These are phyloP conservation scores for Andrena minutula DNA, from an alignment of 2,888 invertebrate genomes.

Conservation along the genomic window DNA sequence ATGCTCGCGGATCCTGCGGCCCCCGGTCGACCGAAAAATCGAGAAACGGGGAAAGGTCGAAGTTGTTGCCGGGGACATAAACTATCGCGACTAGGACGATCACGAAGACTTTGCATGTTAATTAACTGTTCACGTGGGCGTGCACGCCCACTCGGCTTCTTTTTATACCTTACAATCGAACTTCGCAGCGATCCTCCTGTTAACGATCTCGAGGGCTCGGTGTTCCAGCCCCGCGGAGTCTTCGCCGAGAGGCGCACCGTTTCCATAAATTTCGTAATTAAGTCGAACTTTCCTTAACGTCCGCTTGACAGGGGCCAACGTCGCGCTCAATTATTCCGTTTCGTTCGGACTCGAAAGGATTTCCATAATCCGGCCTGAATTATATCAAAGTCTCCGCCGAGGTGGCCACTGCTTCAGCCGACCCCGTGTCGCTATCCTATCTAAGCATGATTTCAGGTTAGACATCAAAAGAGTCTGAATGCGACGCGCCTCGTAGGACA, in stretches of 20 bases:
- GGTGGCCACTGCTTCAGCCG: slow-evolving; percentile 9
- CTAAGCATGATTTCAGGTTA: slow-evolving; percentile 64
- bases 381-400: slow-evolving; percentile 26
- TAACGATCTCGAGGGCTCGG: not conserved
- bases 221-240: not conserved
- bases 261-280: slow-evolving; percentile 32
- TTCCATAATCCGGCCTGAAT: slow-evolving; percentile 3
- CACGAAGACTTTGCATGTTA: slow-evolving; percentile 43
- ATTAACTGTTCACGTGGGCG: slow-evolving; percentile 53
- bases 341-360: slow-evolving; percentile 4
- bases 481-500: slow-evolving; percentile 50
- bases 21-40: slow-evolving; percentile 50
- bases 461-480: slow-evolving; percentile 58
- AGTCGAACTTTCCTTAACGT: slow-evolving; percentile 1
- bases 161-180: slow-evolving; percentile 18
- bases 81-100: slow-evolving; percentile 25
- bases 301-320: not conserved
- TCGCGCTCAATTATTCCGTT: slow-evolving; percentile 28
- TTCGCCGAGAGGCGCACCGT: not conserved
- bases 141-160: slow-evolving; percentile 24
- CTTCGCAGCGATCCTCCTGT: slow-evolving; percentile 26
- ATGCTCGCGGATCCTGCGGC: slow-evolving; percentile 54
- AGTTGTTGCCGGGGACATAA: slow-evolving; percentile 40
- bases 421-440: slow-evolving; percentile 52
- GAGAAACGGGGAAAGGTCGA: slow-evolving; percentile 51